phyloP scores from a whole-genome alignment of 2,888 invertebrate species.

The Sarcophaga variegata region DNA sequence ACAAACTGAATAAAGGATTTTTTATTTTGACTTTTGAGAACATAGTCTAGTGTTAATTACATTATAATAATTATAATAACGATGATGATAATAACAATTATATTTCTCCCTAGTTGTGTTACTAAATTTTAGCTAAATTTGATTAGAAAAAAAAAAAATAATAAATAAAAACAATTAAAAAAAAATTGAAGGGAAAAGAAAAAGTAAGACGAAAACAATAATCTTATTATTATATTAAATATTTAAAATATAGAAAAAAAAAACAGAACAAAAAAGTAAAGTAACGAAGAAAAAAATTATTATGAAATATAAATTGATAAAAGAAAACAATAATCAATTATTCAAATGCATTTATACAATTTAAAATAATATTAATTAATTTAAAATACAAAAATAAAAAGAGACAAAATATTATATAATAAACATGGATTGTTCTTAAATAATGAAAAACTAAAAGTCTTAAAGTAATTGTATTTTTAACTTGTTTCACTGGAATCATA shows the following conservation, averaged over 20 bases:
- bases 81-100: slow-evolving; percentile 59
- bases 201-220: slow-evolving; percentile 73
- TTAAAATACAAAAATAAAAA: slow-evolving; percentile 13
- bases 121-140: slow-evolving; percentile 78
- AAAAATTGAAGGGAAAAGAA: slow-evolving; percentile 71
- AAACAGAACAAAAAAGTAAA: slow-evolving; percentile 18
- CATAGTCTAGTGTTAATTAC: slow-evolving; percentile 55
- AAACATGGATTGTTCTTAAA: slow-evolving; percentile 71
- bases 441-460: slow-evolving; percentile 19
- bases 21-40: slow-evolving; percentile 38
- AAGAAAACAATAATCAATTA: slow-evolving; percentile 77
- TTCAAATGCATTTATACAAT: slow-evolving; percentile 78
- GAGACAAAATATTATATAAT: slow-evolving; percentile 53
- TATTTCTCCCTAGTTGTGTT: slow-evolving; percentile 76
- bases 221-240: slow-evolving; percentile 69
- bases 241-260: slow-evolving; percentile 67
- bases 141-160: slow-evolving; percentile 54
- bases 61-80: slow-evolving; percentile 38
- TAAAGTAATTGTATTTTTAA: not conserved
- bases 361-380: slow-evolving; percentile 63
- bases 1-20: slow-evolving; percentile 24
- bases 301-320: slow-evolving; percentile 41
- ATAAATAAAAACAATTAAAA: slow-evolving; percentile 41
- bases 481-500: not conserved
- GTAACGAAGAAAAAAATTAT: slow-evolving; percentile 34